phyloP scores from a whole-genome alignment of 2,113 vertebrate genomes.

The Oceanites oceanicus region DNA sequence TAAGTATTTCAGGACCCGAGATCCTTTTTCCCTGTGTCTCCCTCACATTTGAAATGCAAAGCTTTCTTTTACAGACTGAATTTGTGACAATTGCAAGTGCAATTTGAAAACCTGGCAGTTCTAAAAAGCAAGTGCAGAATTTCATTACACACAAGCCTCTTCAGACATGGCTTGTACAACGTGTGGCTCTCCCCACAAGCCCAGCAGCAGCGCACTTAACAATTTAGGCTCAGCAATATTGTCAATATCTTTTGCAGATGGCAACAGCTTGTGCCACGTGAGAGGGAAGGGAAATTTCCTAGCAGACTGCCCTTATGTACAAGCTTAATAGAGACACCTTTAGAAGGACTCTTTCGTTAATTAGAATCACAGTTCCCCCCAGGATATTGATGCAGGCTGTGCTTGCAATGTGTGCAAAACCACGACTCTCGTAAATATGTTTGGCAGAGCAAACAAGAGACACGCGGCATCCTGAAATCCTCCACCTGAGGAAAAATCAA shows the following conservation, averaged over 20 bases:
- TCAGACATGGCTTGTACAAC: background rate
- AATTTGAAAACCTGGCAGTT: background rate
- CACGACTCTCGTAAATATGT: background rate
- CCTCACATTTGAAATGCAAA: background rate
- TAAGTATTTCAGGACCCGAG: background rate
- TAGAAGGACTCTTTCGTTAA: background rate
- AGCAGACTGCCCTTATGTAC: background rate
- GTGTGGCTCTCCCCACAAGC: background rate
- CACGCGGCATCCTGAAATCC: background rate
- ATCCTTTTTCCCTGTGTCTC: background rate
- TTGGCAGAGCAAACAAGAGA: constrained; percentile 25
- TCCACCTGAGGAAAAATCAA: constrained; percentile 42
- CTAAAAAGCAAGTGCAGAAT: background rate
- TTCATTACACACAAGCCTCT: background rate
- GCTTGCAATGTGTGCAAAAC: constrained; percentile 21
- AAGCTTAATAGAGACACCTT: constrained; percentile 43
- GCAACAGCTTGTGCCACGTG: background rate
- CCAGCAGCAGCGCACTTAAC: background rate
- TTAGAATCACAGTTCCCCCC: background rate
- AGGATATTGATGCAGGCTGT: constrained; percentile 45
- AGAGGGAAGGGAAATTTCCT: constrained; percentile 18
- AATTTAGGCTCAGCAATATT: background rate
- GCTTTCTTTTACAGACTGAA: background rate
- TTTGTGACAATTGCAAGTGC: background rate
- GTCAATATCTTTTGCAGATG: constrained; percentile 7